A percentile compares a stretch with the other conserved stretches of the same genome.
These are phyloP conservation scores for Dicyrtomina minuta DNA, from an alignment of 2,888 invertebrate species.

Conservation along the genomic window DNA sequence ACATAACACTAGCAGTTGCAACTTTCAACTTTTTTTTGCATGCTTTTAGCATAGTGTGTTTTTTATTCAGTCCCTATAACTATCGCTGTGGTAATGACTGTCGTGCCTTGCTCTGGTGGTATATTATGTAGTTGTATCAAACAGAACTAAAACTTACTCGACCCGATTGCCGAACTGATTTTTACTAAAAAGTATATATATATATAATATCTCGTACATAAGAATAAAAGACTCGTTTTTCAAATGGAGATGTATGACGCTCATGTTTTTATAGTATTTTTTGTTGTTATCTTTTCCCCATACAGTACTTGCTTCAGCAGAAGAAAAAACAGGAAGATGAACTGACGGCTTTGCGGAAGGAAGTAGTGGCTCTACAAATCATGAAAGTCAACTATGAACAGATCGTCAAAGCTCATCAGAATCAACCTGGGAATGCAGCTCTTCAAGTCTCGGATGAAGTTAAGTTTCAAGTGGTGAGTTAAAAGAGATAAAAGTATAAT, in stretches of 20 bases:
- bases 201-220: background rate
- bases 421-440: conserved; percentile 82
- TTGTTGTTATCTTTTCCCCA: conserved; percentile 28
- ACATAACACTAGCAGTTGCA: no score
- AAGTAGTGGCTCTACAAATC: conserved; percentile 88
- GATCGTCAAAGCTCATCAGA: conserved; percentile 93
- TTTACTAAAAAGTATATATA: background rate
- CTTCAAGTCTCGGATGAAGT: conserved; percentile 89
- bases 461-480: conserved; percentile 90
- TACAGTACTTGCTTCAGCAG: conserved; percentile 82
- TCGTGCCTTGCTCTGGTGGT: no score
- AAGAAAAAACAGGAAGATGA: conserved; percentile 95
- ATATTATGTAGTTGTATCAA: no score
- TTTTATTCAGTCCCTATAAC: no score
- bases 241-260: no score
- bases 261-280: background rate
- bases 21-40: no score
- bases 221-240: background rate
- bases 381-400: conserved; percentile 95
- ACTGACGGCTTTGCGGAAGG: conserved; percentile 81
- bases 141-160: no score
- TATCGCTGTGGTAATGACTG: no score
- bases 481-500: no score
- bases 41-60: no score
- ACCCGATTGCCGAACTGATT: no score